phyloP scores from a whole-genome alignment of 1,140 invertebrate species.

The Matsumurasca onukii region DNA sequence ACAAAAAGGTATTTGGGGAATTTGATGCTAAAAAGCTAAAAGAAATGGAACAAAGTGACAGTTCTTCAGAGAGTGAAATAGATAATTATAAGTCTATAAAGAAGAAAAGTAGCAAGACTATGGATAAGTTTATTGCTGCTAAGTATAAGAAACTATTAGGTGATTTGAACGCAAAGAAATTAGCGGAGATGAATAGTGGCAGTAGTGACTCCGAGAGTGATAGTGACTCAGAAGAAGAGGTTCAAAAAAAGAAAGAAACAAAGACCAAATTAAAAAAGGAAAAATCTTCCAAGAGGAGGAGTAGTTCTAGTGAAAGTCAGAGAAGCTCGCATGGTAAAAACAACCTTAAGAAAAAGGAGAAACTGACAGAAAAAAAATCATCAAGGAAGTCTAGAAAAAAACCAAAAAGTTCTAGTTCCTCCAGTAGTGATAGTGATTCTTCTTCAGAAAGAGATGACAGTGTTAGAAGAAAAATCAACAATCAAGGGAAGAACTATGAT shows the following conservation, averaged over 20 bases:
- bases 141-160: slow-evolving; percentile 6
- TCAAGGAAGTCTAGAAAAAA: too few species aligned
- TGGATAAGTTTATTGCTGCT: not conserved
- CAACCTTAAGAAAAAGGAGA: slow-evolving; percentile 4
- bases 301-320: not conserved
- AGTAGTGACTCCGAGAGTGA: slow-evolving; percentile 27
- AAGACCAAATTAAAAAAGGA: slow-evolving; percentile 20
- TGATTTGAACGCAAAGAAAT: not conserved
- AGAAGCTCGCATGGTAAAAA: not conserved
- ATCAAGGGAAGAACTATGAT: not conserved
- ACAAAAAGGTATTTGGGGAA: slow-evolving; percentile 47
- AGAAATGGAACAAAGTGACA: slow-evolving; percentile 3
- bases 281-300: not conserved
- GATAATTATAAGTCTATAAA: slow-evolving; percentile 15
- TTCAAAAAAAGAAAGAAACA: not conserved
- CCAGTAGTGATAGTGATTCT: too few species aligned
- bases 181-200: slow-evolving; percentile 12
- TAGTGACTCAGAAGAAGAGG: not conserved
- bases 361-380: slow-evolving; percentile 6
- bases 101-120: slow-evolving; percentile 10
- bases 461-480: not conserved
- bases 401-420: too few species aligned
- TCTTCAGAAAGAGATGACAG: not conserved
- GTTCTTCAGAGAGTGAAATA: not conserved
- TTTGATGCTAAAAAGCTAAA: not conserved